A percentile compares a stretch with the other conserved stretches of the same genome.
Conservation (phyloP, 2,797 vertebrate genomes). For the Sarcoramphus papa region DNA sequence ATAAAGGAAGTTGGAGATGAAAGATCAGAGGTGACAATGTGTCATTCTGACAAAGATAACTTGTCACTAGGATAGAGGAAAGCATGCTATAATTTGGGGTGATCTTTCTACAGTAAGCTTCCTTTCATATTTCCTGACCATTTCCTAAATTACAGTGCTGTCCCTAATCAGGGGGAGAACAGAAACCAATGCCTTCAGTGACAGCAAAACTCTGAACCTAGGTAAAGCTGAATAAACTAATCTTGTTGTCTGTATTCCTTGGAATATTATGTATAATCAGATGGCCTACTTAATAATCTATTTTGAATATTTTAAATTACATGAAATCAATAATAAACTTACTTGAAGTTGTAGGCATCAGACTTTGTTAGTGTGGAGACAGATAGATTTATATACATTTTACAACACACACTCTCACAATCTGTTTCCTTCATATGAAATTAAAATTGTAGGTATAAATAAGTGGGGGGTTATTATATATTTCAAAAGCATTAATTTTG, state of each 20-base stretch:
- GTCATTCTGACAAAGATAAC: background rate
- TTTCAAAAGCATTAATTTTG: background rate
- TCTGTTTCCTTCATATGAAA: background rate
- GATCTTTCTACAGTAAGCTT: background rate
- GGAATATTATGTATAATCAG: background rate
- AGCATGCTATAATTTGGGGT: background rate
- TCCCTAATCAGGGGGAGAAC: background rate
- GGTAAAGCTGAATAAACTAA: background rate
- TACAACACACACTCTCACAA: background rate
- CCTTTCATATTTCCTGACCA: background rate
- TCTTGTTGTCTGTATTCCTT: background rate
- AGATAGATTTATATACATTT: background rate
- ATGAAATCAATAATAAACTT: background rate
- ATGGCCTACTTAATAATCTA: background rate
- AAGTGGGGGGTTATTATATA: background rate
- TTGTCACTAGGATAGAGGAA: background rate
- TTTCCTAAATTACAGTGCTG: background rate
- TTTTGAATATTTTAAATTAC: background rate
- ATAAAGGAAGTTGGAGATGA: background rate
- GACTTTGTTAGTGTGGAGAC: background rate
- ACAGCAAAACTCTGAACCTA: background rate
- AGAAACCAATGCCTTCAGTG: background rate
- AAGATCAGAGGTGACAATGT: background rate
- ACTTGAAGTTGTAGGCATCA: background rate
- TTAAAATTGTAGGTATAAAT: background rate